These are phyloP conservation scores for Sturnira hondurensis DNA, from an alignment of 2,113 vertebrate species.

Conservation along the genomic window DNA sequence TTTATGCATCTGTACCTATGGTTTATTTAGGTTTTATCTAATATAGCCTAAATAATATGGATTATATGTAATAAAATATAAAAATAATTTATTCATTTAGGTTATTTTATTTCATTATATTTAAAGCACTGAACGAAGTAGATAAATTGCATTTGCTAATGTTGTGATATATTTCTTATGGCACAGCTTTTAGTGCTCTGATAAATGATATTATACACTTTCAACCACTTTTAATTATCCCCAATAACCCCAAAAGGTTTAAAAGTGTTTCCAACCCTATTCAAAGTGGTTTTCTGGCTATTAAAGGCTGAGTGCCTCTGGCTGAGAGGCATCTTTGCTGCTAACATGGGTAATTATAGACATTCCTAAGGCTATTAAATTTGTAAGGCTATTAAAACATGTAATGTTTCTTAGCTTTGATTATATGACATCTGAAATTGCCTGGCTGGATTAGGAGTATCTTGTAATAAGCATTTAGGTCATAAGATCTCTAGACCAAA, in stretches of 20 bases:
- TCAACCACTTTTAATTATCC: constrained; percentile 73
- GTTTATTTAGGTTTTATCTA: constrained; percentile 7
- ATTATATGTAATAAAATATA: background rate
- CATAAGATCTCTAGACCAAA: constrained; percentile 52
- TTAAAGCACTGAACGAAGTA: constrained; percentile 35
- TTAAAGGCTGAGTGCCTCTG: constrained; percentile 71
- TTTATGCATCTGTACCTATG: background rate
- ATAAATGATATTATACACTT: constrained; percentile 73
- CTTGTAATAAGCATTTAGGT: constrained; percentile 60
- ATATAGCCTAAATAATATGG: background rate
- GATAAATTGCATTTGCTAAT: constrained; percentile 50
- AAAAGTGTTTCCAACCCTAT: constrained; percentile 65
- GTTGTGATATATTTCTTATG: constrained; percentile 47
- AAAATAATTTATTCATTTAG: background rate
- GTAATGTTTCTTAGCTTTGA: constrained; percentile 70
- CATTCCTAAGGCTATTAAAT: constrained; percentile 70
- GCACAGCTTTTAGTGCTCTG: constrained; percentile 63
- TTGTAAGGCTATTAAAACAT: constrained; percentile 70
- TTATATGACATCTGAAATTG: constrained; percentile 62
- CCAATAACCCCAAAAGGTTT: constrained; percentile 68
- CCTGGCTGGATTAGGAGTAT: constrained; percentile 42
- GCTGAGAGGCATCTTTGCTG: constrained; percentile 71
- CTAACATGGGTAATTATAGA: constrained; percentile 68
- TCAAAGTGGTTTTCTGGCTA: constrained; percentile 61
- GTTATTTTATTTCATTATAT: constrained; percentile 38